phyloP scores from a whole-genome alignment of 2,797 vertebrate genomes.

The Propithecus perrieri region DNA sequence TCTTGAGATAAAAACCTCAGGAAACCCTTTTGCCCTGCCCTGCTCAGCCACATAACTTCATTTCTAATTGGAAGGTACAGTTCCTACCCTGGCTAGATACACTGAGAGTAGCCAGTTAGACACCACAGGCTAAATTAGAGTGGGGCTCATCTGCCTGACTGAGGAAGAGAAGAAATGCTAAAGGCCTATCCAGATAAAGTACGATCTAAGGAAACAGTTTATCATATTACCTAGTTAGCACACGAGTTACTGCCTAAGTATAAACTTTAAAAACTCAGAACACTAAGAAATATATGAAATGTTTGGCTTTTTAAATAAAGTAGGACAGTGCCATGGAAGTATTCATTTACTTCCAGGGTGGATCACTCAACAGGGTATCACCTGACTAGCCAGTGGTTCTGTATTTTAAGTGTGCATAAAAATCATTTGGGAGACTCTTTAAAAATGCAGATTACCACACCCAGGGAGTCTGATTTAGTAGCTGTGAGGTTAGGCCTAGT shows the following conservation, averaged over 20 bases:
- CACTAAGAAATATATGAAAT: not conserved
- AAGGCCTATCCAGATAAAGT: not conserved
- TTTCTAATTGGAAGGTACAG: not conserved
- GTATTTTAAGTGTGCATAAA: not conserved
- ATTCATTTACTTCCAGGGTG: constrained; percentile 68
- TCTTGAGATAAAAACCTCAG: not conserved
- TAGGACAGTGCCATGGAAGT: constrained; percentile 2
- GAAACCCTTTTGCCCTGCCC: not conserved
- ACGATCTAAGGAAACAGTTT: not conserved
- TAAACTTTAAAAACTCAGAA: constrained; percentile 50
- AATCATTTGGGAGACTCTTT: not conserved
- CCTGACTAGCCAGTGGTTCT: constrained; percentile 36
- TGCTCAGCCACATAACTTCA: not conserved
- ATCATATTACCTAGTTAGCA: not conserved
- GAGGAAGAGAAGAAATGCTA: constrained; percentile 15
- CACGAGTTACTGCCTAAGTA: not conserved
- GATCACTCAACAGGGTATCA: constrained; percentile 60
- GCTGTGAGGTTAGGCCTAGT: not conserved
- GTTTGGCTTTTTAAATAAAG: constrained; percentile 60
- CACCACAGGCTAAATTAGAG: not conserved
- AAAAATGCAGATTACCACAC: constrained; percentile 32
- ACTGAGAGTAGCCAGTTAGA: not conserved
- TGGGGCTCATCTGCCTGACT: not conserved
- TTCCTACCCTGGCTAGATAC: not conserved
- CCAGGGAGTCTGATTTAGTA: not conserved